A percentile compares a stretch with the other conserved stretches of the same genome.
Evolutionary conservation across 2,797 vertebrate genomes (phyloP).

Genomic region (Platyrinchus mystaceus): DNA sequence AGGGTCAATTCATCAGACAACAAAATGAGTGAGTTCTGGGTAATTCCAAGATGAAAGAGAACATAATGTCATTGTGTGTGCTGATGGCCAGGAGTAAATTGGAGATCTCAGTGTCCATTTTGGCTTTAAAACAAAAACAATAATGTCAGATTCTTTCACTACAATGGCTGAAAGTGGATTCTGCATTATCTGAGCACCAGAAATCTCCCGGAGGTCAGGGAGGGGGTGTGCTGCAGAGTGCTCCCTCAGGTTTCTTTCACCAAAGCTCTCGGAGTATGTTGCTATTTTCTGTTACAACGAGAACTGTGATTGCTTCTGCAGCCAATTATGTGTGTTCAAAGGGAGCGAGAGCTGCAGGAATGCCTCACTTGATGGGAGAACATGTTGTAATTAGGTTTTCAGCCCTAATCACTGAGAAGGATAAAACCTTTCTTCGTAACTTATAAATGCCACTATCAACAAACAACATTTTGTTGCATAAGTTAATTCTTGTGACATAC

Average conservation of each 20-base stretch:
- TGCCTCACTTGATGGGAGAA: background rate
- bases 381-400: slow-evolving; percentile 35
- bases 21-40: background rate
- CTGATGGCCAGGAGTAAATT: background rate
- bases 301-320: slow-evolving; percentile 22
- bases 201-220: background rate
- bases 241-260: background rate
- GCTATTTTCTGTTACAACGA: slow-evolving; percentile 20
- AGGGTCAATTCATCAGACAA: background rate
- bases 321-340: slow-evolving; percentile 34
- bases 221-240: background rate
- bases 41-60: background rate
- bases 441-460: background rate
- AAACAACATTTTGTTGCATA: background rate
- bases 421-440: background rate
- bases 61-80: background rate
- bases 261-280: background rate
- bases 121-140: background rate
- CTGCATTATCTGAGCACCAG: background rate
- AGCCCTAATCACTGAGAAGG: slow-evolving; percentile 18
- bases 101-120: background rate
- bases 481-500: background rate
- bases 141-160: background rate
- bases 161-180: background rate
- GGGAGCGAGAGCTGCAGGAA: slow-evolving; percentile 25